Percentiles rank a stretch among this genome's conserved stretches.
Conservation (phyloP, 35 echinoderm and acorn worm species). For the Apostichopus parvimensis region DNA sequence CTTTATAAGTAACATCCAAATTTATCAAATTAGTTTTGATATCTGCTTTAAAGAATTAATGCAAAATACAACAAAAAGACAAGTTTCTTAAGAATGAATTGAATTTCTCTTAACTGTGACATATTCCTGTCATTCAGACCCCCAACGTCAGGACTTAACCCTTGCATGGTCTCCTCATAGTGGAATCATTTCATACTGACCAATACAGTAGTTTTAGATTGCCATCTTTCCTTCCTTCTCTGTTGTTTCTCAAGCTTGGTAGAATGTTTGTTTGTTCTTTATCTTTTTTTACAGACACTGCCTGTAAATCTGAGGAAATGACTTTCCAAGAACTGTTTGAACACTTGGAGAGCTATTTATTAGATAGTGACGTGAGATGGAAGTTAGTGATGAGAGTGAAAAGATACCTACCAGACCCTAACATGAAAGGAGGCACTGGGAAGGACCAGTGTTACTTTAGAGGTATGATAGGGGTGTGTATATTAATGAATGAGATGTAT, state of each 20-base stretch:
- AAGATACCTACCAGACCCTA: conserved; percentile 66
- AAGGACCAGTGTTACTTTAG: conserved; percentile 97
- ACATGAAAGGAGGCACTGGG: conserved; percentile 75
- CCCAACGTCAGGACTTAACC: not conserved
- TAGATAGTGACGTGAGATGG: conserved; percentile 78
- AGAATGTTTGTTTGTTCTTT: not conserved
- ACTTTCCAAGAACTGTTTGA: conserved; percentile 90
- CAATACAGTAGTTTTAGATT: too few species aligned
- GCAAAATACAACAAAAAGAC: too few species aligned
- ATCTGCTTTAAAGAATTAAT: too few species aligned
- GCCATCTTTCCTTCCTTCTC: too few species aligned
- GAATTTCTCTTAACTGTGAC: not conserved
- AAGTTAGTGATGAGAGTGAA: conserved; percentile 95
- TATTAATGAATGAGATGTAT: too few species aligned
- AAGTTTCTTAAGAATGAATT: not conserved
- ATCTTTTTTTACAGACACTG: conserved; percentile 68
- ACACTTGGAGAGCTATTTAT: conserved; percentile 74
- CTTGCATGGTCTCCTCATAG: not conserved
- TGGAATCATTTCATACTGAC: too few species aligned
- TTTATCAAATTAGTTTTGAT: too few species aligned
- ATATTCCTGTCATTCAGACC: not conserved
- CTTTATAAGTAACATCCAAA: too few species aligned
- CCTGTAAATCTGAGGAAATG: conserved; percentile 87
- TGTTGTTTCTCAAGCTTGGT: too few species aligned
- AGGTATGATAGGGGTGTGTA: conserved; percentile 53